phyloP scores from a whole-genome alignment of 2,113 vertebrate genomes.

The Podarcis muralis region DNA sequence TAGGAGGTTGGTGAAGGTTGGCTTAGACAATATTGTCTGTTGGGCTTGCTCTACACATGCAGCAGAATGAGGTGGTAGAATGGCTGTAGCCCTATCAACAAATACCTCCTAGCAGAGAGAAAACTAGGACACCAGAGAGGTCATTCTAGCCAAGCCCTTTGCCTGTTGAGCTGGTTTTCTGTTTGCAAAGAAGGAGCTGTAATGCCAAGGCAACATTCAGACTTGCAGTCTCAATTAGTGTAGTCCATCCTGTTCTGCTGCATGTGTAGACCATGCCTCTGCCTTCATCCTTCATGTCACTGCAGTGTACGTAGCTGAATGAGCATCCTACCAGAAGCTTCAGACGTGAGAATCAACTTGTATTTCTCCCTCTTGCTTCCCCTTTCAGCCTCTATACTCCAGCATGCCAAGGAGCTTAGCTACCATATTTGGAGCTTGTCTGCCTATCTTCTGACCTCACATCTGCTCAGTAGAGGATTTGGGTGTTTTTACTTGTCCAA shows the following conservation, averaged over 20 bases:
- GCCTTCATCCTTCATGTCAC: not conserved
- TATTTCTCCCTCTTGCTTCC: not conserved
- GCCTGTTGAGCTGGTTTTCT: not conserved
- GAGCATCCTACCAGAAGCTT: not conserved
- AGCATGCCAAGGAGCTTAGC: not conserved
- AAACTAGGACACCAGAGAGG: not conserved
- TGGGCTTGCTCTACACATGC: not conserved
- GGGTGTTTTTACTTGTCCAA: slow-evolving; percentile 50
- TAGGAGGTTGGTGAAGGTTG: too few species aligned
- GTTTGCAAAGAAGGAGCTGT: not conserved
- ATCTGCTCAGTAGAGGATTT: slow-evolving; percentile 16
- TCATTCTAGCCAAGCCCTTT: not conserved
- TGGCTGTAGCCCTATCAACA: not conserved
- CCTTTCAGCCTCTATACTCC: not conserved
- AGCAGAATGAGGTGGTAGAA: not conserved
- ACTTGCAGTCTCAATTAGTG: not conserved
- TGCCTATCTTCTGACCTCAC: slow-evolving; percentile 51
- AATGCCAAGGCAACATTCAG: not conserved
- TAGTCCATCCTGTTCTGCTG: not conserved
- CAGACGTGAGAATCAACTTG: not conserved
- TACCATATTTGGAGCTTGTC: slow-evolving; percentile 81
- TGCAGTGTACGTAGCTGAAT: not conserved
- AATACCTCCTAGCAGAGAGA: not conserved
- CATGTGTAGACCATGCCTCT: not conserved
- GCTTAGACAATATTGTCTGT: not conserved